Conservation (phyloP, 2,888 invertebrate genomes). For the Ariolimax columbianus region DNA sequence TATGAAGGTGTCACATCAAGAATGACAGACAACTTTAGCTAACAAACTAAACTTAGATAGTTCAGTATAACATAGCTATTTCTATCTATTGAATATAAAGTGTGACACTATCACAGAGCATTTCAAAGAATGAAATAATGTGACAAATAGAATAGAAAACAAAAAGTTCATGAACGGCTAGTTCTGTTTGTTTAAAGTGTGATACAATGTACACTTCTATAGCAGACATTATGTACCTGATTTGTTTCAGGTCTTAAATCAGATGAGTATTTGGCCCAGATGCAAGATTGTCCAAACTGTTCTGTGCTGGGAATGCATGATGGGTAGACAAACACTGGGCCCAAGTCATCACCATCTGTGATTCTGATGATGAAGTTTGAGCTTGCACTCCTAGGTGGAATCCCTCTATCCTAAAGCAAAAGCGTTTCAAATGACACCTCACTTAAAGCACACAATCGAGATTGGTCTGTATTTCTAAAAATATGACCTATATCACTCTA, state of each 20-base stretch:
- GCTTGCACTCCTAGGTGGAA: not conserved
- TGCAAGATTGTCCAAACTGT: slow-evolving; percentile 51
- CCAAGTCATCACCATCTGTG: slow-evolving; percentile 65
- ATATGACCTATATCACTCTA: too few species aligned
- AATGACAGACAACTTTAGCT: too few species aligned
- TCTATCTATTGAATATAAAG: too few species aligned
- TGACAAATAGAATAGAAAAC: not conserved
- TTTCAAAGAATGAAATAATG: not conserved
- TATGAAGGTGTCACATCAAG: too few species aligned
- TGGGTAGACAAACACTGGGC: slow-evolving; percentile 61
- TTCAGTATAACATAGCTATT: too few species aligned
- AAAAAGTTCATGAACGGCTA: not conserved
- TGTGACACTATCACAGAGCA: not conserved
- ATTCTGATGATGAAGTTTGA: slow-evolving; percentile 56
- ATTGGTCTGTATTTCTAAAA: too few species aligned
- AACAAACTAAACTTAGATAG: too few species aligned
- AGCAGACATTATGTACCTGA: slow-evolving; percentile 12
- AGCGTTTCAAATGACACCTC: too few species aligned
- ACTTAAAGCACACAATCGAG: too few species aligned
- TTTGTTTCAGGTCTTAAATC: not conserved
- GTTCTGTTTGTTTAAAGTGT: not conserved
- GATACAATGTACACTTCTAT: too few species aligned
- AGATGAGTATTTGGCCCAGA: slow-evolving; percentile 56
- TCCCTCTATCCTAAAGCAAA: slow-evolving; percentile 24
- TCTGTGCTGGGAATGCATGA: slow-evolving; percentile 53